phyloP scores from a whole-genome alignment of 1,140 invertebrate species.

The Stegodyphus dumicola region DNA sequence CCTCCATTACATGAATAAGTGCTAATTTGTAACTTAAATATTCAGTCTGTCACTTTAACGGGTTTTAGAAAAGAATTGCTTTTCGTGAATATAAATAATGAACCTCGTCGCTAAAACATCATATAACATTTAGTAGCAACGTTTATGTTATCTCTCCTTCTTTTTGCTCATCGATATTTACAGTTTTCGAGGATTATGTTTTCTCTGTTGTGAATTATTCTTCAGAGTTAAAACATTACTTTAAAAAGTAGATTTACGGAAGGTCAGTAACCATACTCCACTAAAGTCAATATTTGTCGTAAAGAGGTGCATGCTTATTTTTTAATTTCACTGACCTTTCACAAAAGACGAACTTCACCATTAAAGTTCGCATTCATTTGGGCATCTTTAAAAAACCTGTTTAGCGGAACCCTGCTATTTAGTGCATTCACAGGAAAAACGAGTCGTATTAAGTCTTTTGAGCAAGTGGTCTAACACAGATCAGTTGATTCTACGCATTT shows the following conservation, averaged over 20 bases:
- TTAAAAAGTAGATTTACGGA: background rate
- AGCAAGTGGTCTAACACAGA: background rate
- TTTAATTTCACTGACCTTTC: slow-evolving; percentile 2
- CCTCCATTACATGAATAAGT: too few relatives aligned
- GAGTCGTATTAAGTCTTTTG: slow-evolving; percentile 3
- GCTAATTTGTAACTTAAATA: too few relatives aligned
- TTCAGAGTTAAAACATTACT: too few relatives aligned
- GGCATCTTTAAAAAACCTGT: slow-evolving; percentile 1
- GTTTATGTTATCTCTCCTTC: too few relatives aligned
- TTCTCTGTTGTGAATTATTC: too few relatives aligned
- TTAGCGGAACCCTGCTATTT: background rate
- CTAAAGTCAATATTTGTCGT: background rate
- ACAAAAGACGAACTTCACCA: slow-evolving; percentile 1
- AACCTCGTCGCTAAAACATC: too few relatives aligned
- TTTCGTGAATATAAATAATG: too few relatives aligned
- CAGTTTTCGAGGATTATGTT: too few relatives aligned
- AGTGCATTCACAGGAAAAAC: background rate
- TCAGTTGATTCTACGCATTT: background rate
- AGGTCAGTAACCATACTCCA: background rate
- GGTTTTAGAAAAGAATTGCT: too few relatives aligned
- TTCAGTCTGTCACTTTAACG: too few relatives aligned
- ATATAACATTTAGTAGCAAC: too few relatives aligned
- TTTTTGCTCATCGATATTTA: too few relatives aligned
- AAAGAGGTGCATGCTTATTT: background rate
- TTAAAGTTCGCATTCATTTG: slow-evolving; percentile 3